Evolutionary conservation across 2,888 invertebrate species (phyloP).

Genomic region (Lasioglossum morio): DNA sequence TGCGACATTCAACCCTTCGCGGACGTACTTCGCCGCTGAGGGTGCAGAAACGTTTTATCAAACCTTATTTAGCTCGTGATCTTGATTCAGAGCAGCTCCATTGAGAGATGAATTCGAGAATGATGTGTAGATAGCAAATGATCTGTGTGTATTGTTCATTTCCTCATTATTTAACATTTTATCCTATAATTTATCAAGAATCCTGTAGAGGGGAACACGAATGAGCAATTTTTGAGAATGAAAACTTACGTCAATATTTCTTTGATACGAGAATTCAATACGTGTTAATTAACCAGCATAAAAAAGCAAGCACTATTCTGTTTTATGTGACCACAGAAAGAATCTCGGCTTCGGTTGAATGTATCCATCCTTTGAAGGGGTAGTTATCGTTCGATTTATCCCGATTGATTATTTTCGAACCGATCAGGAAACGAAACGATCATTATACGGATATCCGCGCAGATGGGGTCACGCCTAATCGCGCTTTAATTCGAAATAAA

Average conservation of each 20-base stretch:
- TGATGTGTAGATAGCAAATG: too few species aligned
- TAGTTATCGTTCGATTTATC: neutral
- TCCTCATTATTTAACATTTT: too few species aligned
- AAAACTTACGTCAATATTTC: too few species aligned
- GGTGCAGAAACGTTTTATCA: neutral
- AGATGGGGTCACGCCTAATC: slow-evolving; percentile 57
- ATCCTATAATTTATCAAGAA: too few species aligned
- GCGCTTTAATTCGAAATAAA: slow-evolving; percentile 79
- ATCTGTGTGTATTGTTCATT: too few species aligned
- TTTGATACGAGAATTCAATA: too few species aligned
- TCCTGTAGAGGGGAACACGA: too few species aligned
- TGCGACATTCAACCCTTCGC: neutral
- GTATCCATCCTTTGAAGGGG: neutral
- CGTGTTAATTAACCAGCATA: neutral
- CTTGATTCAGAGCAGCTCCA: neutral
- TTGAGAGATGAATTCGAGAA: neutral
- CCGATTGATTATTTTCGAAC: slow-evolving; percentile 2
- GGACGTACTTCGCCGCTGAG: neutral
- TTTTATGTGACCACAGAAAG: neutral
- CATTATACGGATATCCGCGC: slow-evolving; percentile 25
- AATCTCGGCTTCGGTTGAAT: neutral
- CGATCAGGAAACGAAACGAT: slow-evolving; percentile 4
- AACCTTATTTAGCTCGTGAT: neutral
- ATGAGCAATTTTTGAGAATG: too few species aligned
- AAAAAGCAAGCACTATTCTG: neutral